These are phyloP conservation scores for Aptenodytes forsteri DNA, from an alignment of 2,113 vertebrate genomes.

Conservation along the genomic window DNA sequence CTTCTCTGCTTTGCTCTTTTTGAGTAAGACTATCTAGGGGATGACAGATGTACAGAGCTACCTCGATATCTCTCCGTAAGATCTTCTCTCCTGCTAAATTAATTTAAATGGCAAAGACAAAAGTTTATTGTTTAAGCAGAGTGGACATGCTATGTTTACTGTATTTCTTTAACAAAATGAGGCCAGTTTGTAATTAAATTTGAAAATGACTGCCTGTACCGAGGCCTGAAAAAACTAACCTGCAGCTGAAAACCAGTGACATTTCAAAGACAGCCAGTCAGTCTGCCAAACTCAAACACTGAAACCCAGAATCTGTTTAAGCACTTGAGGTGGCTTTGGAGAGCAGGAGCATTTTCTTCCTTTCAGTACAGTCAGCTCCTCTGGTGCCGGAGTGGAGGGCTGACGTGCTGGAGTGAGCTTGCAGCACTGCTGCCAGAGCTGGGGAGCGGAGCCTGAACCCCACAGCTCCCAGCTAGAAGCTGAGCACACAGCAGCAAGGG, in stretches of 20 bases:
- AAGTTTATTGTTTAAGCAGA: conserved; percentile 2
- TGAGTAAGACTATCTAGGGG: neutral
- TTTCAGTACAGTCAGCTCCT: neutral
- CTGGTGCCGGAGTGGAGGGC: neutral
- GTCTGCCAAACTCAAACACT: neutral
- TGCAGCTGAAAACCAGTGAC: conserved; percentile 11
- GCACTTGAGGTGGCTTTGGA: neutral
- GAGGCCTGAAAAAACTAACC: neutral
- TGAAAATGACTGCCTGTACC: neutral
- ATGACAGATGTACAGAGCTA: neutral
- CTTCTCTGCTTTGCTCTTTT: neutral
- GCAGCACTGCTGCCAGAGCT: neutral
- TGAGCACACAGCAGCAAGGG: neutral
- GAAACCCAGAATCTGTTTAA: neutral
- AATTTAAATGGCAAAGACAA: neutral
- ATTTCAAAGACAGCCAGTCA: neutral
- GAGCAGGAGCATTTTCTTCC: neutral
- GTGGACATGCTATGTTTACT: neutral
- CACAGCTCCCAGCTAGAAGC: neutral
- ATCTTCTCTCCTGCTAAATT: neutral
- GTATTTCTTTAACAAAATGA: neutral
- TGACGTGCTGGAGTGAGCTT: neutral
- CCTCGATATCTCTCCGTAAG: neutral
- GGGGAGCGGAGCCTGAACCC: neutral
- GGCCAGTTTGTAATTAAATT: neutral